These are phyloP conservation scores for Tragelaphus imberbis DNA, from an alignment of 2,113 vertebrate genomes.

Conservation along the genomic window DNA sequence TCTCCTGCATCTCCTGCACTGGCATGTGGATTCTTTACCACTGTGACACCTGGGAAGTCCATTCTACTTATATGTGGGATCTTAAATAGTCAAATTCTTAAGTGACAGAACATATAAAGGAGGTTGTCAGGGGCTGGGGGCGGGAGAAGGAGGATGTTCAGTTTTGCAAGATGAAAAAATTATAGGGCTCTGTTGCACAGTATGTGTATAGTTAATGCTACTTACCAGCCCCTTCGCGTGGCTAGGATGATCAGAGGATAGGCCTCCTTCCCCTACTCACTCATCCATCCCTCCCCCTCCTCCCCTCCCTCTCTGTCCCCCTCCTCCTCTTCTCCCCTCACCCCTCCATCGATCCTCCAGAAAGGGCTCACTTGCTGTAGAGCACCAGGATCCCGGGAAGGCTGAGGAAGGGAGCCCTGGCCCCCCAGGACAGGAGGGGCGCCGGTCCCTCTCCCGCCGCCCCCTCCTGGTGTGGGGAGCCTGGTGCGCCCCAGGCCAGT, in stretches of 20 bases:
- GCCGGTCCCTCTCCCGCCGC: background rate
- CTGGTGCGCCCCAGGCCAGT: too few species aligned
- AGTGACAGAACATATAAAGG: background rate
- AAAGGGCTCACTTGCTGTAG: background rate
- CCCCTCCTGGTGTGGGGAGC: background rate
- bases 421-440: background rate
- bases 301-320: too few species aligned
- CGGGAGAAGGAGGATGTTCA: too few species aligned
- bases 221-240: rapidly evolving
- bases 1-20: background rate
- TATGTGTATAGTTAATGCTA: rapidly evolving
- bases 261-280: background rate
- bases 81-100: background rate
- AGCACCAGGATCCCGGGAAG: rapidly evolving
- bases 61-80: rapidly evolving
- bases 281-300: background rate
- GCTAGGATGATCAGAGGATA: too few species aligned
- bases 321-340: rapidly evolving
- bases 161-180: background rate
- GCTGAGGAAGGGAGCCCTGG: background rate
- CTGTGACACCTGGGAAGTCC: background rate
- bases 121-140: background rate
- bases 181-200: background rate
- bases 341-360: rapidly evolving
- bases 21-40: background rate